Conservation (phyloP, 2,797 vertebrate genomes). For the Phoxinus dragarum region DNA sequence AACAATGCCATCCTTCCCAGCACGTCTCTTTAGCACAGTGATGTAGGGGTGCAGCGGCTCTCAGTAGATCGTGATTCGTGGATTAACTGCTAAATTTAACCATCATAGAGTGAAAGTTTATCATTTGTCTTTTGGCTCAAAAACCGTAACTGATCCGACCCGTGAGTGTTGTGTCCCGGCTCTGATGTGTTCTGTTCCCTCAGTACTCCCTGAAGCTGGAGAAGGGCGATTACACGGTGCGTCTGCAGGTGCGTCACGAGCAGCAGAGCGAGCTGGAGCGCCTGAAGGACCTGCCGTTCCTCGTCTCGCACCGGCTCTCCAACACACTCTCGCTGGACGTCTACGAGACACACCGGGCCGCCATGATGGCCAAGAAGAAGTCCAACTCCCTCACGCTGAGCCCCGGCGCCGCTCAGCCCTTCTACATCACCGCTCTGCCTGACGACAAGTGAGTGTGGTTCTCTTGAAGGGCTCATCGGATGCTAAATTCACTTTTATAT, state of each 20-base stretch:
- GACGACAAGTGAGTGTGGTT: slow-evolving; percentile 93
- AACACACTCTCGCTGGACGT: slow-evolving; percentile 91
- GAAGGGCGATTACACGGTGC: slow-evolving; percentile 96
- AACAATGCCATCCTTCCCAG: no score
- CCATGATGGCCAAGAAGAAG: slow-evolving; percentile 96
- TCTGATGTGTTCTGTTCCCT: not conserved
- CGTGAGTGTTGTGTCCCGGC: no score
- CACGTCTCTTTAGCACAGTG: not conserved
- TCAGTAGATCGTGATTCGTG: no score
- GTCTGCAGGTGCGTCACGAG: slow-evolving; percentile 96
- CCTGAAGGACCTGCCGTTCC: slow-evolving; percentile 94
- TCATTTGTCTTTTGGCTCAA: no score
- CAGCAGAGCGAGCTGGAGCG: slow-evolving; percentile 94
- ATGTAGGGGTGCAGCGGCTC: no score
- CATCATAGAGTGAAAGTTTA: no score
- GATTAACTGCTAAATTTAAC: no score
- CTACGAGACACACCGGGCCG: slow-evolving; percentile 92
- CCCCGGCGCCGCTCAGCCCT: slow-evolving; percentile 89
- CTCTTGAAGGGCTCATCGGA: no score
- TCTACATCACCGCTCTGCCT: slow-evolving; percentile 90
- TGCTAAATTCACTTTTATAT: no score
- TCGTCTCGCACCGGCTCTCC: slow-evolving; percentile 94
- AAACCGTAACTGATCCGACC: no score
- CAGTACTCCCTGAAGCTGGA: slow-evolving; percentile 98
- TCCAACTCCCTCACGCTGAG: slow-evolving; percentile 89